These are phyloP conservation scores for Elgonia sp. DNA, from an alignment of 2,888 invertebrate species.

Conservation along the genomic window DNA sequence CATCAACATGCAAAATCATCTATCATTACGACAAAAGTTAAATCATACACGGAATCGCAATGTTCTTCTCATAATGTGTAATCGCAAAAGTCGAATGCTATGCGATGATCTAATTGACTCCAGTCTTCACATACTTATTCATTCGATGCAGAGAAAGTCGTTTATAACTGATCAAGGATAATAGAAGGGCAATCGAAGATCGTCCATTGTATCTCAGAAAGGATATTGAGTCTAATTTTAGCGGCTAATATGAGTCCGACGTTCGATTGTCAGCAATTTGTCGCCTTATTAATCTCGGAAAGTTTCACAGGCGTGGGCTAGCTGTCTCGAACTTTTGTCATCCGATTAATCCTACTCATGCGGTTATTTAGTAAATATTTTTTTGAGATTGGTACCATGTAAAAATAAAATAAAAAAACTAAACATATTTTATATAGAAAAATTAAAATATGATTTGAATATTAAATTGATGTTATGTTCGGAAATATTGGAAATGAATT, in stretches of 20 bases:
- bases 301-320: conserved; percentile 38
- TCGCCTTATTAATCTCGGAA: conserved; percentile 41
- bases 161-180: conserved; percentile 78
- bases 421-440: too few relatives aligned
- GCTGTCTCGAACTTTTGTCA: conserved; percentile 18
- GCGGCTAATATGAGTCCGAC: conserved; percentile 24
- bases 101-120: conserved; percentile 63
- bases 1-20: conserved; percentile 14
- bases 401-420: too few relatives aligned
- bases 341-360: conserved; percentile 24
- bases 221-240: conserved; percentile 63
- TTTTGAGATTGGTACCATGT: background rate
- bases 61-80: conserved; percentile 17
- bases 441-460: too few relatives aligned
- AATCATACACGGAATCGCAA: conserved; percentile 22
- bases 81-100: conserved; percentile 9
- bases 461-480: too few relatives aligned
- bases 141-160: conserved; percentile 77
- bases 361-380: background rate
- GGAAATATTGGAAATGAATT: too few relatives aligned
- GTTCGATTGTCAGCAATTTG: conserved; percentile 42
- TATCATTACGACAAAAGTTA: conserved; percentile 26
- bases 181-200: conserved; percentile 73
- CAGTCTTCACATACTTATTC: conserved; percentile 35
- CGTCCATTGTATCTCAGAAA: conserved; percentile 53